Evolutionary conservation across 2,113 vertebrate species (phyloP).

Genomic region (Datnioides undecimradiatus): DNA sequence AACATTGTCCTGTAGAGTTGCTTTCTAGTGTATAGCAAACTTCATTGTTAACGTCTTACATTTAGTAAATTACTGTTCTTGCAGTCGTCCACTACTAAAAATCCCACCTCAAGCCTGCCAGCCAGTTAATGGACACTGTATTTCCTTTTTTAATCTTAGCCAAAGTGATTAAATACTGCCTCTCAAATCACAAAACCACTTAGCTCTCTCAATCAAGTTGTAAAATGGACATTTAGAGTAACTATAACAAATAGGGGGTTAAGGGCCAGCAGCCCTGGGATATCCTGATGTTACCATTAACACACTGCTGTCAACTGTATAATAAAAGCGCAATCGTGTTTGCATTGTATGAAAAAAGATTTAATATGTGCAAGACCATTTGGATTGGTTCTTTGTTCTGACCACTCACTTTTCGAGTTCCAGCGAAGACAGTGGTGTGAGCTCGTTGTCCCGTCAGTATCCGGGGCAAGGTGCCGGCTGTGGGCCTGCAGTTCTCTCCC

Average conservation of each 20-base stretch:
- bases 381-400: not conserved
- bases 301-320: not conserved
- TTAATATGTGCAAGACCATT: not conserved
- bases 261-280: not conserved
- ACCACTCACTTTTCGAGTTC: constrained; percentile 31
- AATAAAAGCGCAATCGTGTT: constrained; percentile 1
- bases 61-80: constrained; percentile 5
- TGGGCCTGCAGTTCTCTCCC: not conserved
- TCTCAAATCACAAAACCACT: constrained; percentile 23
- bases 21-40: not conserved
- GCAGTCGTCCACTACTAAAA: constrained; percentile 25
- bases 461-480: constrained; percentile 18
- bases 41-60: not conserved
- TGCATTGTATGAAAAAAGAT: not conserved
- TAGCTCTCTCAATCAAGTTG: constrained; percentile 2
- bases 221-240: not conserved
- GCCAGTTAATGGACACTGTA: constrained; percentile 11
- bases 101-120: constrained; percentile 24
- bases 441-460: constrained; percentile 25
- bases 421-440: constrained; percentile 46
- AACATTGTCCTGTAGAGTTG: not conserved
- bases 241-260: constrained; percentile 10
- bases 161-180: constrained; percentile 23
- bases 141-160: constrained; percentile 25
- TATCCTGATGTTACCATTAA: constrained; percentile 10